A percentile compares a stretch with the other conserved stretches of the same genome.
These are phyloP conservation scores for Alethe castanea DNA, from an alignment of 2,113 vertebrate species.

Conservation along the genomic window DNA sequence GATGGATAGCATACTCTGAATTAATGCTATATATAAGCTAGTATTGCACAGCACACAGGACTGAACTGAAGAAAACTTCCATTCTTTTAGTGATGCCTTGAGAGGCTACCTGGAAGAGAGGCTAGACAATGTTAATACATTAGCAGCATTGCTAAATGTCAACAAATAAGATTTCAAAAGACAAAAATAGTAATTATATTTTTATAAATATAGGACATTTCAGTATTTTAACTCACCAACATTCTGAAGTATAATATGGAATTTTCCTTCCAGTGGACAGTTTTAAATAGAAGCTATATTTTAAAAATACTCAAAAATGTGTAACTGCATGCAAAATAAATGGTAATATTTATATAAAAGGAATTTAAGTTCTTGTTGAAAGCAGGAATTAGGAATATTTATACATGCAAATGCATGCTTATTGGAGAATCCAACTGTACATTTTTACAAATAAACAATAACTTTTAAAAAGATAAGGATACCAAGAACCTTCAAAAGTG, in stretches of 20 bases:
- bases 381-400: background rate
- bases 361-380: background rate
- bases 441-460: background rate
- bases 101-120: background rate
- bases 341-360: background rate
- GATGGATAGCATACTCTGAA: background rate
- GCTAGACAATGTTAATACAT: background rate
- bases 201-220: background rate
- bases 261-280: background rate
- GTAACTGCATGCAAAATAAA: background rate
- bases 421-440: background rate
- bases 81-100: background rate
- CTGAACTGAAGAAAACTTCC: background rate
- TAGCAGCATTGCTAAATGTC: background rate
- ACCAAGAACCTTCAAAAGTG: background rate
- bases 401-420: background rate
- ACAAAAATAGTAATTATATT: background rate
- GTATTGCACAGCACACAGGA: background rate
- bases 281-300: background rate
- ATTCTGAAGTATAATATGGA: background rate
- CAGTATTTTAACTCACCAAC: background rate
- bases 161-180: background rate
- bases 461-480: background rate
- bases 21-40: background rate
- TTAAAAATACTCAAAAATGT: background rate